Evolutionary conservation across 2,888 invertebrate genomes (phyloP).

Genomic region (Hirudinaria manillensis): DNA sequence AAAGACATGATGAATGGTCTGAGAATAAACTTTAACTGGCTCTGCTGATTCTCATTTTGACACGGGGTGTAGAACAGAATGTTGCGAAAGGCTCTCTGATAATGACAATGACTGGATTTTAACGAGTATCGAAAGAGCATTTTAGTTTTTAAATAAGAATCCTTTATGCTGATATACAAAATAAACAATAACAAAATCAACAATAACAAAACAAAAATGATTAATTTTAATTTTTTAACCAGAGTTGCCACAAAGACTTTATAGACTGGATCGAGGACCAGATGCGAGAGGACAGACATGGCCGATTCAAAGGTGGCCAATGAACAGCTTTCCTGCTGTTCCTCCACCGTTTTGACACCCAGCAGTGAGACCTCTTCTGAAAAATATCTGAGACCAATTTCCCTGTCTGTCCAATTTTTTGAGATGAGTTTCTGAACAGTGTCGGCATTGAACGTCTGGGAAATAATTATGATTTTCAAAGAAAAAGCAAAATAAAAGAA

Average conservation of each 20-base stretch:
- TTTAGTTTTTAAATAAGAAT: background rate
- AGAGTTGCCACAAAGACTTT: conserved; percentile 55
- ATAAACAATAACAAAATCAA: background rate
- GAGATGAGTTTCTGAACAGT: conserved; percentile 54
- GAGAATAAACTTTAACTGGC: conserved; percentile 48
- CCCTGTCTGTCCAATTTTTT: conserved; percentile 54
- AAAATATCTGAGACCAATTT: conserved; percentile 51
- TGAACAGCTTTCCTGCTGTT: too few species aligned
- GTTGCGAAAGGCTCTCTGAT: conserved; percentile 47
- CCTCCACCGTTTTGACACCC: conserved; percentile 40
- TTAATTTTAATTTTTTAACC: conserved; percentile 42
- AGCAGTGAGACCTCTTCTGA: conserved; percentile 45
- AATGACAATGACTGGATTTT: background rate
- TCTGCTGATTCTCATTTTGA: conserved; percentile 45
- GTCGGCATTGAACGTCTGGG: conserved; percentile 54
- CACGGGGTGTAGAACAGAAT: conserved; percentile 50
- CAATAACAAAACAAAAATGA: background rate
- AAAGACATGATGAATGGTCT: conserved; percentile 53
- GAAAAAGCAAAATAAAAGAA: too few species aligned
- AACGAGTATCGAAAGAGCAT: conserved; percentile 1
- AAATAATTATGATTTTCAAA: background rate
- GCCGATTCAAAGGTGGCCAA: background rate
- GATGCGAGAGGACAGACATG: conserved; percentile 50
- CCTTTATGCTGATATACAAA: background rate
- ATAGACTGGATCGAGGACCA: conserved; percentile 56